phyloP scores from a whole-genome alignment of 2,797 vertebrate species.

The Micrastur ruficollis region DNA sequence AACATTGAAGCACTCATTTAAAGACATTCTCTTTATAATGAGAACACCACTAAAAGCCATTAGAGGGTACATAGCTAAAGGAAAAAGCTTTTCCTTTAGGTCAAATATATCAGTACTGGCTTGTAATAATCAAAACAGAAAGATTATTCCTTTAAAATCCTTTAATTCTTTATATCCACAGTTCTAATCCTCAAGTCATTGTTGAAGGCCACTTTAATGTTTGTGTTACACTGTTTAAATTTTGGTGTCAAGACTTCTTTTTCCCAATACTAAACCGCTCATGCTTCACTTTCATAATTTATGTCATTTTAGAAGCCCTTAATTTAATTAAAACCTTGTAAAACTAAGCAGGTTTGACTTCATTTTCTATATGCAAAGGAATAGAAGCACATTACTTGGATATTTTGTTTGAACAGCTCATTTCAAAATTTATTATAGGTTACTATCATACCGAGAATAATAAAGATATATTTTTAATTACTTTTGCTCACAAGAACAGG shows the following conservation, averaged over 20 bases:
- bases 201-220: constrained; percentile 36
- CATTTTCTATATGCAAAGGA: constrained; percentile 51
- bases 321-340: constrained; percentile 68
- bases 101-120: constrained; percentile 35
- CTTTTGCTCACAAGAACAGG: constrained; percentile 73
- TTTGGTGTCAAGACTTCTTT: neutral
- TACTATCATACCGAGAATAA: constrained; percentile 77
- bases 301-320: constrained; percentile 43
- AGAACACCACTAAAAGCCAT: constrained; percentile 43
- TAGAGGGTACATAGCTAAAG: neutral
- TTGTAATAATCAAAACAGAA: constrained; percentile 24
- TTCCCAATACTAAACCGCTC: constrained; percentile 12
- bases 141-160: constrained; percentile 15
- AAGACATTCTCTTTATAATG: constrained; percentile 8
- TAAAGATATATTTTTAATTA: constrained; percentile 82
- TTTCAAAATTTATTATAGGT: constrained; percentile 75
- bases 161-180: constrained; percentile 43
- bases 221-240: constrained; percentile 23
- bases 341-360: constrained; percentile 64
- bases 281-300: constrained; percentile 35
- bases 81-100: constrained; percentile 18
- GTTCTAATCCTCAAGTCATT: constrained; percentile 45
- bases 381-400: constrained; percentile 55
- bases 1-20: constrained; percentile 21
- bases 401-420: constrained; percentile 76